Evolutionary conservation across 2,797 vertebrate genomes (phyloP), one percentile per base, ranked within the genome.

Genomic region (Cephalopachus bancanus): DNA sequence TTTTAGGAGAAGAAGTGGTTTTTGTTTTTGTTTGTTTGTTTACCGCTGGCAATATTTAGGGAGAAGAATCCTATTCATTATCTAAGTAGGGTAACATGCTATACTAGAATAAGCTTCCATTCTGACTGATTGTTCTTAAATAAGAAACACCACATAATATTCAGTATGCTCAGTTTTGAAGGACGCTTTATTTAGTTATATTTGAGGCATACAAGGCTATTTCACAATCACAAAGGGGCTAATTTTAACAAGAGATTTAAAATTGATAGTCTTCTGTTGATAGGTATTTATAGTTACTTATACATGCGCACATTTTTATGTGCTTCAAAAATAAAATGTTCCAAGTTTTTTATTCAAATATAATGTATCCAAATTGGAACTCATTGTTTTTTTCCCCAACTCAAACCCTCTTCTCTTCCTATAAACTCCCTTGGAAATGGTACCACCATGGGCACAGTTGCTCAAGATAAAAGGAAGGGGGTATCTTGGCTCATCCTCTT

Each of bases 71-170:
- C 81, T 86, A 49, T 89, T 86, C 83, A 89, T 97, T 93, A 81
- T 33, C 86, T 71, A 26, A 81, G 59, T 26, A 79, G 60, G 92
- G 80, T 85, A 74, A 67, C 57, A 69, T 5, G 7, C 53, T 83
- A 74, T 80, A 67, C 85, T 62, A 86, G 91, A 93, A 72, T 37
- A 91, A 91, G 30, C 53, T 95, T 96, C 30, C 28, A 10, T 92
- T 89, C 67, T 92, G 71, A 90, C 71, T 53, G 59, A 86, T 74
- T 95, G 17, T 78, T 84, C 60, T 92, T 93, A 94, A 94, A 94
- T 89, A 91, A 84, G 60, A 84, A 89, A 83, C 59, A 53, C 26
- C 51, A 81, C 69, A 75, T 83, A 33, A 91, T 91, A 87, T 80
- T 91, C 74, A 80, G 28, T 28, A 12, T 75, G 26, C 19, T 59